Base-by-base conservation (phyloP, 1,140 invertebrate genomes). In the Lasioglossum albipes region DNA sequence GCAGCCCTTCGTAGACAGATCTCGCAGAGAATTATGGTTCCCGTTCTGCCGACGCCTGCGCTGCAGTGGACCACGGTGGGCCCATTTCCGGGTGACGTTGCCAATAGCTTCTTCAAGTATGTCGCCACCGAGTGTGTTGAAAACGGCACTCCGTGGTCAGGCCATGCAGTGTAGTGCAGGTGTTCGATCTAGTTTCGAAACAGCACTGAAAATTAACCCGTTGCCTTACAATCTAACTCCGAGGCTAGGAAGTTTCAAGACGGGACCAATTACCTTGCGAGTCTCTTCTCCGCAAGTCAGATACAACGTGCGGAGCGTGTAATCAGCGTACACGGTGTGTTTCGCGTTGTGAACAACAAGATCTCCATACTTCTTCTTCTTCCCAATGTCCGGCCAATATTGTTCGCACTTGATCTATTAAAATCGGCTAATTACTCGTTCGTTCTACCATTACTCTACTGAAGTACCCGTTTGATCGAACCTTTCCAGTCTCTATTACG, bases 161-260 rank as follows among this genome's bases (percentile, higher is more conserved):
- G 99, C 99, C 99, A 99, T 16, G 98, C 98, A 5, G 98, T 99
- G 90, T 99, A 99, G 93, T 99, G 99, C 76, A 99, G 95, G 91
- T 99, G 99, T 87, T 98, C 96, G 16, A 99, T 96, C 94, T 99
- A 97, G 94, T 75, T 49, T 57, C 52, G 3, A 65, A 45, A 49
- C 20, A 49, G 2, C 31, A 6, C 57, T 71, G 42, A 16, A 72
- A 7, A 22, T 41, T 13, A 80, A 36, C 36, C 36, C 5, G 3
- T 2, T 36, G 36, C 36, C 36, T 36, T 36, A 5, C 36, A 36
- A 36, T 36, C 36, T 3, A 36, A 36, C 36, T 5, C 36, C 36
- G 36, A 36, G 36, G 36, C 36, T 36, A 2, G 3, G 3, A 3
- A 36, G 3, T 36, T 36, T 27, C 27, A 27, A 27, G 27, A 27